phyloP scores from a whole-genome alignment of 1,140 invertebrate genomes.

The Neodiprion lecontei region DNA sequence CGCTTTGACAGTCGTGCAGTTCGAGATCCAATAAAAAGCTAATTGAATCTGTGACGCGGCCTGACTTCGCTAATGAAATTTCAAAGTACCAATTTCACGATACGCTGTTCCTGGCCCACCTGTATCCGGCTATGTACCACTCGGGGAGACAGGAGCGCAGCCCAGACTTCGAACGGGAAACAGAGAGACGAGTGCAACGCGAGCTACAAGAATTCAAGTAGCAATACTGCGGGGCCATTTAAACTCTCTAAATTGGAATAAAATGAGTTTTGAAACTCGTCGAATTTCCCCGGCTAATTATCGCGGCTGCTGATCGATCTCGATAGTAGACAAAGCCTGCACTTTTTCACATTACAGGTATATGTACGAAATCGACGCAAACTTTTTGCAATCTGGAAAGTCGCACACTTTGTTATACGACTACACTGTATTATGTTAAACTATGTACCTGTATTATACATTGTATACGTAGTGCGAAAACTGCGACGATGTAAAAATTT shows the following conservation, averaged over 20 bases:
- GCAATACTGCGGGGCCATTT: constrained; percentile 28
- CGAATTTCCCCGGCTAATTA: constrained; percentile 8
- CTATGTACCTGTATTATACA: too few relatives aligned
- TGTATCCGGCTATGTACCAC: constrained; percentile 11
- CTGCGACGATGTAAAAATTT: too few relatives aligned
- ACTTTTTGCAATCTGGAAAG: too few relatives aligned
- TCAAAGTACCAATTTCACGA: constrained; percentile 63
- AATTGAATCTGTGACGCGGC: constrained; percentile 63
- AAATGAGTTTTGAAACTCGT: constrained; percentile 37
- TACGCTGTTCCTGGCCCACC: constrained; percentile 48
- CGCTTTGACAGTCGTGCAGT: constrained; percentile 60
- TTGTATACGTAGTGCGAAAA: too few relatives aligned
- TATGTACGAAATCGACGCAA: too few relatives aligned
- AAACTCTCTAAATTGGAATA: constrained; percentile 43
- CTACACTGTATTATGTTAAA: too few relatives aligned
- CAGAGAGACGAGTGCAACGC: not conserved
- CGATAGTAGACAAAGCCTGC: too few relatives aligned
- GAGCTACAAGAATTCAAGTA: constrained; percentile 25
- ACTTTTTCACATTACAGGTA: too few relatives aligned
- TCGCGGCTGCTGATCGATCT: not conserved
- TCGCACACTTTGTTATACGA: too few relatives aligned
- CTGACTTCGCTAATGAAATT: constrained; percentile 64
- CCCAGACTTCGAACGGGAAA: not conserved
- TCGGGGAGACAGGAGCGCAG: not conserved
- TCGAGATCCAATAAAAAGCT: constrained; percentile 62